Conservation (phyloP, 2,888 invertebrate species). For the Drosophila longiperda region DNA sequence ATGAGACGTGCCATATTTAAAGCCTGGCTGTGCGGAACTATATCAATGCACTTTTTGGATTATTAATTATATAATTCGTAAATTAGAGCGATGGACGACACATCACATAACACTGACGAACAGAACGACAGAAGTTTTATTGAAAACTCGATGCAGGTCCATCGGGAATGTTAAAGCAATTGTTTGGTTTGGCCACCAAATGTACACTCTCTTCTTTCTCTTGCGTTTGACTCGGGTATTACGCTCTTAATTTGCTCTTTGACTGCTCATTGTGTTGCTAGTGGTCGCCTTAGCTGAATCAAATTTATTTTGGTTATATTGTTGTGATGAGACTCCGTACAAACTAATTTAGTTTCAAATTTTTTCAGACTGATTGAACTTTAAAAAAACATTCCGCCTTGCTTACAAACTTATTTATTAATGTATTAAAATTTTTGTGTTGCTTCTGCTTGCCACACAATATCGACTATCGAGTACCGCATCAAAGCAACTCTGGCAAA, state of each 20-base stretch:
- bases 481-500: slow-evolving; percentile 22
- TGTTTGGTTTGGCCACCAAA: slow-evolving; percentile 69
- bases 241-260: slow-evolving; percentile 33
- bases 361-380: neutral
- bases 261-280: neutral
- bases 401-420: slow-evolving; percentile 44
- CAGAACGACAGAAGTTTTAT: slow-evolving; percentile 41
- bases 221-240: neutral
- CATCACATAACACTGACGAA: slow-evolving; percentile 32
- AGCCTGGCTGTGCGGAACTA: slow-evolving; percentile 43
- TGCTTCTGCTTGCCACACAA: slow-evolving; percentile 29
- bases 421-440: slow-evolving; percentile 4
- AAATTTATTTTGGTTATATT: neutral
- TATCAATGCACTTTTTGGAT: slow-evolving; percentile 49
- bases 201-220: slow-evolving; percentile 28
- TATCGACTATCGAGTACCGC: neutral
- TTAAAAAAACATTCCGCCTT: slow-evolving; percentile 11
- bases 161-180: slow-evolving; percentile 62
- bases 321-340: neutral
- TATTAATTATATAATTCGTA: slow-evolving; percentile 58
- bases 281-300: neutral
- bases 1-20: slow-evolving; percentile 63
- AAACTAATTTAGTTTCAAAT: neutral
- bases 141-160: slow-evolving; percentile 59
- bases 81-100: slow-evolving; percentile 42